phyloP scores from a whole-genome alignment of 2,113 vertebrate species.

The Donacobius atricapilla region DNA sequence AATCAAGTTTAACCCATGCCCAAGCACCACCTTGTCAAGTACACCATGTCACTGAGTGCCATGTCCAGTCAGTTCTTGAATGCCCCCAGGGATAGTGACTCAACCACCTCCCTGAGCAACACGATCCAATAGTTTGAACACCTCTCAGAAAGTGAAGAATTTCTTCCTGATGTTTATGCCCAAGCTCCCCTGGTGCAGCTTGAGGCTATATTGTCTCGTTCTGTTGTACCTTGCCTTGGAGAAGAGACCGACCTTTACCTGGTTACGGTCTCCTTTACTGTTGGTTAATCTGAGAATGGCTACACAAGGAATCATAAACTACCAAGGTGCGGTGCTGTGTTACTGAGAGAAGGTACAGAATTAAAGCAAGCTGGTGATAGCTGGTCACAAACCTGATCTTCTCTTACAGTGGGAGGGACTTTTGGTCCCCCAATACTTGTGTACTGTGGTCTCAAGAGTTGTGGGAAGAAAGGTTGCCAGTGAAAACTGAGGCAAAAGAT shows the following conservation, averaged over 20 bases:
- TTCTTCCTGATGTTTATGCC: background rate
- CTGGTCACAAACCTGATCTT: background rate
- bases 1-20: background rate
- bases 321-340: background rate
- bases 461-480: background rate
- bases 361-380: background rate
- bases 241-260: background rate
- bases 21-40: rapidly evolving
- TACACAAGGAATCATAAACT: background rate
- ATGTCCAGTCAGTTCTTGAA: background rate
- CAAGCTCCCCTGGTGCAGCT: background rate
- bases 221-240: background rate
- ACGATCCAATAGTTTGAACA: background rate
- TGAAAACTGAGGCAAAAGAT: background rate
- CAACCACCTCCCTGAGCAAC: background rate
- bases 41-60: background rate
- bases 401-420: no score
- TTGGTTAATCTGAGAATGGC: background rate
- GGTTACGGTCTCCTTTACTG: background rate
- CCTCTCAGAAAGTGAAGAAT: background rate
- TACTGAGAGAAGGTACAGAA: background rate
- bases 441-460: background rate
- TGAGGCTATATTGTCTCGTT: background rate
- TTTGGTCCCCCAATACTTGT: background rate
- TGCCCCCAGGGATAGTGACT: rapidly evolving